These are phyloP conservation scores for Acanthacorydalis orientalis DNA, from an alignment of 2,888 invertebrate species.

Conservation along the genomic window DNA sequence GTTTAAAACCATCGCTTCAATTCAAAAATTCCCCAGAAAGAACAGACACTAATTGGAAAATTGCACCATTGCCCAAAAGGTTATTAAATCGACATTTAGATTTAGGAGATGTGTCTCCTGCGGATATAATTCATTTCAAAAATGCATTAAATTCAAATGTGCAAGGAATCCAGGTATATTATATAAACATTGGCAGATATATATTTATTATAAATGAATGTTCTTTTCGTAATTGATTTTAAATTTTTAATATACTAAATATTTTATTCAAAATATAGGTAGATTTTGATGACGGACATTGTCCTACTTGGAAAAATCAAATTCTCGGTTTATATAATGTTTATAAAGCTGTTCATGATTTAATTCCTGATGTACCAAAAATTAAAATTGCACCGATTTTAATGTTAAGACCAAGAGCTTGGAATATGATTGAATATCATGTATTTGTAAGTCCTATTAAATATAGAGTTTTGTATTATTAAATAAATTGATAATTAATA, in stretches of 20 bases:
- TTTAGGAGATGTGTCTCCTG: slow-evolving; percentile 47
- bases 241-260: not conserved
- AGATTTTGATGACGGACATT: slow-evolving; percentile 57
- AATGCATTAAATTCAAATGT: slow-evolving; percentile 35
- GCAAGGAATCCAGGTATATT: slow-evolving; percentile 37
- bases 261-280: slow-evolving; percentile 15
- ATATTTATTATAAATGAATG: not conserved
- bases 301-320: slow-evolving; percentile 55
- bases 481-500: no score
- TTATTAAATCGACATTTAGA: slow-evolving; percentile 42
- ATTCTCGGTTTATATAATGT: slow-evolving; percentile 44
- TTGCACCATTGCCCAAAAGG: slow-evolving; percentile 36
- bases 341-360: slow-evolving; percentile 33
- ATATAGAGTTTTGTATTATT: no score
- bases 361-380: slow-evolving; percentile 32
- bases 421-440: slow-evolving; percentile 56
- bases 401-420: slow-evolving; percentile 52
- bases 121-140: slow-evolving; percentile 36
- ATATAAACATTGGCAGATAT: not conserved
- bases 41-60: slow-evolving; percentile 35
- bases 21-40: slow-evolving; percentile 30
- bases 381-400: slow-evolving; percentile 39
- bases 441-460: slow-evolving; percentile 35
- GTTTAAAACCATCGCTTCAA: slow-evolving; percentile 20
- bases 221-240: not conserved